A percentile compares a stretch with the other conserved stretches of the same genome.
phyloP scores from a whole-genome alignment of 2,113 vertebrate genomes.

The Corythoichthys intestinalis region DNA sequence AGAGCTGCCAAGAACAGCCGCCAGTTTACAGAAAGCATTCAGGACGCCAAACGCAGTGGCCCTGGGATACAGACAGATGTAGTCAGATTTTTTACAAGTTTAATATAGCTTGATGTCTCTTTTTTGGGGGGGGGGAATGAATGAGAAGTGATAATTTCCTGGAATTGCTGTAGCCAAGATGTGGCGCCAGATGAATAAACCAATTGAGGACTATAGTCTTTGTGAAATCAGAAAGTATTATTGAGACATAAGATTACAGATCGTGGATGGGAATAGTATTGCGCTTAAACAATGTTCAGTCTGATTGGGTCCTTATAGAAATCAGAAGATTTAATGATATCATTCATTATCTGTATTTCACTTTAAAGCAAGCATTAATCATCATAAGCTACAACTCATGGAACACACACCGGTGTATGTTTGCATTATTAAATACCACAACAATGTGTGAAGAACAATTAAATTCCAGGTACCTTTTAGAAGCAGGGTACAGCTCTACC shows the following conservation, averaged over 20 bases:
- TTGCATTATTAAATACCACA: not conserved
- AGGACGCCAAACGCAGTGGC: conserved; percentile 92
- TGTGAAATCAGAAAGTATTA: too few species aligned
- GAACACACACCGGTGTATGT: too few species aligned
- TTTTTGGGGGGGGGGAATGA: not conserved
- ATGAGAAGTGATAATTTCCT: not conserved
- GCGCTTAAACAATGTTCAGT: too few species aligned
- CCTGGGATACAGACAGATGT: conserved; percentile 64
- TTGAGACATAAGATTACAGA: too few species aligned
- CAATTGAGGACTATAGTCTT: too few species aligned
- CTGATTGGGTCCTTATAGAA: too few species aligned
- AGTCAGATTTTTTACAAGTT: not conserved
- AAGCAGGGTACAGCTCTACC: conserved; percentile 89
- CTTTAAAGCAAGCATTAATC: too few species aligned
- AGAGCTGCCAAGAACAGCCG: conserved; percentile 87
- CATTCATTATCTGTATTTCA: too few species aligned
- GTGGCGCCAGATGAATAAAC: too few species aligned
- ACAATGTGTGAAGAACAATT: not conserved
- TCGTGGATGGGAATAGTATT: too few species aligned
- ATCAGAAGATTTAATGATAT: too few species aligned
- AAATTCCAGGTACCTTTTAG: conserved; percentile 78
- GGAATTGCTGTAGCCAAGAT: not conserved
- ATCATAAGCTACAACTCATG: too few species aligned
- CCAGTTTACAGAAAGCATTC: conserved; percentile 90
- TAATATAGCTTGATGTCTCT: not conserved